Conservation (phyloP, 2,113 vertebrate species). For the Fulmarus glacialis region DNA sequence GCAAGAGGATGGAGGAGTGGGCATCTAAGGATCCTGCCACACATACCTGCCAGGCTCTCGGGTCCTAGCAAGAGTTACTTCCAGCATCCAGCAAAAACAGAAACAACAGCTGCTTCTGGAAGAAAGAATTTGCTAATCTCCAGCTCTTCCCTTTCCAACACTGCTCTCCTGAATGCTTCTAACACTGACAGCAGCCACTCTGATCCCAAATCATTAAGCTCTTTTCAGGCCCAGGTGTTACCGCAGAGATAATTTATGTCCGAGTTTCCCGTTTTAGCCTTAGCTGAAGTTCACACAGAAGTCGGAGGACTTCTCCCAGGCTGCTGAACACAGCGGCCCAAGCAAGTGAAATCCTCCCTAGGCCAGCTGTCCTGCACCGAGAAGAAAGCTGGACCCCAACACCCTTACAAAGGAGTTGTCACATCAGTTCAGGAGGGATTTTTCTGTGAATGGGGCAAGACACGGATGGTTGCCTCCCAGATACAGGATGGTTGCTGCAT, state of each 20-base stretch:
- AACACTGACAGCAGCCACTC: not conserved
- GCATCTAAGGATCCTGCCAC: not conserved
- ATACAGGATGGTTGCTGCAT: not conserved
- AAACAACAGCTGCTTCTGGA: not conserved
- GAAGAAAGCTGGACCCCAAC: not conserved
- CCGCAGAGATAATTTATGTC: not conserved
- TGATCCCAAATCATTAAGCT: not conserved
- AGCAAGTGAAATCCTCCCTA: not conserved
- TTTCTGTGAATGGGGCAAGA: not conserved
- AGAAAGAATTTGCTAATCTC: not conserved
- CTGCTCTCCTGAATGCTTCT: not conserved
- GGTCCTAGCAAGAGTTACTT: not conserved
- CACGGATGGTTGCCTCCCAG: not conserved
- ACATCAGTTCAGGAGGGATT: not conserved
- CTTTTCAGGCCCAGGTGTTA: not conserved
- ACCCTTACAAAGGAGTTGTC: not conserved
- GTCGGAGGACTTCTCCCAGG: not conserved
- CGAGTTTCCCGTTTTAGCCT: accelerated
- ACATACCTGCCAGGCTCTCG: not conserved
- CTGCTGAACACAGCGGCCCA: not conserved
- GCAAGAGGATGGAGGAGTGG: not conserved
- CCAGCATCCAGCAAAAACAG: not conserved
- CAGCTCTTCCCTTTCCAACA: not conserved
- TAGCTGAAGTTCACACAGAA: not conserved
- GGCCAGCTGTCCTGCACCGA: not conserved